phyloP scores from a whole-genome alignment of 2,113 vertebrate species.

The Microcebus jonahi region DNA sequence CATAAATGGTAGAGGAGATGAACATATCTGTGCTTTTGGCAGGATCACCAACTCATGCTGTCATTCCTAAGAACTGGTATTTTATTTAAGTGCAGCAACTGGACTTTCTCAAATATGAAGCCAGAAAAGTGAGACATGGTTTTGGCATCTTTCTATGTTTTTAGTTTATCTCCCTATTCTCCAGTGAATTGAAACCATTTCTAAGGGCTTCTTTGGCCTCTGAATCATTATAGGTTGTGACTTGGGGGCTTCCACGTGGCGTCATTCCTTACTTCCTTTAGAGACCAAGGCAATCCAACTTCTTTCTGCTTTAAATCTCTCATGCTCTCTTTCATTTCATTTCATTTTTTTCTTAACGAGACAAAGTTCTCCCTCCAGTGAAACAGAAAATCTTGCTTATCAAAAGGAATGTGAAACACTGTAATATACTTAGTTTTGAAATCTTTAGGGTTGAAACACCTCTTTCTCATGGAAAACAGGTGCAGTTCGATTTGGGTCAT shows the following conservation, averaged over 20 bases:
- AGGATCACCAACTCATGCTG: background rate
- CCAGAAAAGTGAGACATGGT: slow-evolving; percentile 24
- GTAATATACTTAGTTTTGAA: background rate
- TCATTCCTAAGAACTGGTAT: slow-evolving; percentile 39
- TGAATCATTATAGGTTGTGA: background rate
- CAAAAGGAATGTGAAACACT: background rate
- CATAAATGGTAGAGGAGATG: slow-evolving; percentile 50
- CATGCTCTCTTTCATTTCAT: background rate
- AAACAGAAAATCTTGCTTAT: background rate
- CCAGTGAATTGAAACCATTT: background rate
- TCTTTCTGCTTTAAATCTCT: background rate
- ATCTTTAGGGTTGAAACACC: background rate
- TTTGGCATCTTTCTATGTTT: slow-evolving; percentile 22
- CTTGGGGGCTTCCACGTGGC: background rate
- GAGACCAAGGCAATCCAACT: background rate
- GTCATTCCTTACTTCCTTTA: background rate
- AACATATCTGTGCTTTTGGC: slow-evolving; percentile 46
- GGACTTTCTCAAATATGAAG: slow-evolving; percentile 48
- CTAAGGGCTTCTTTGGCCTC: background rate
- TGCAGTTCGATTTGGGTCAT: background rate
- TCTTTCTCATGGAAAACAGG: background rate
- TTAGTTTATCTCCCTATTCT: background rate
- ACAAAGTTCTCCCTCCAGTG: background rate
- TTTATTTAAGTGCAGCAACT: slow-evolving; percentile 54
- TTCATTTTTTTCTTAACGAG: slow-evolving; percentile 9